Base-by-base conservation (phyloP, 2,113 vertebrate species). In the Solenodon paradoxus region DNA sequence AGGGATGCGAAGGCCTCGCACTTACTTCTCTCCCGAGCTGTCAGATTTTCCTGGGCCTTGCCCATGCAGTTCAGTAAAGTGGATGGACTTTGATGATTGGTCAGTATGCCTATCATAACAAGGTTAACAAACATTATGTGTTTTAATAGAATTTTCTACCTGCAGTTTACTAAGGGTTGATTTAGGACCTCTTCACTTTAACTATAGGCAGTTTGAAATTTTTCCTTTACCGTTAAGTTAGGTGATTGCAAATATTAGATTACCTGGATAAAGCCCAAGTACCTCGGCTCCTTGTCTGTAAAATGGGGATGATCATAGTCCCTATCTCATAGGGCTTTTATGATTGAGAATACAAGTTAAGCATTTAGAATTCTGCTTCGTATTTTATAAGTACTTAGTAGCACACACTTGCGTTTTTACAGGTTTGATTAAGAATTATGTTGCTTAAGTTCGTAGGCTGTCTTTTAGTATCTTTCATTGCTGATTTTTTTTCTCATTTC, bases 171-270 rank as follows among this genome's bases (percentile, higher is more conserved):
- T 61, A 78, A 55, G 45, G 49, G 66, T 84, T 72, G 74, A 35
- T 49, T 92, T 11, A 4, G 74, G 38, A n/a, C 9, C 22, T 94
- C 7, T 57, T 30, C 16, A 63, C 94, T 96, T 94, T 90, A 82
- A 55, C 75, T 78, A 57, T 63, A 20, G 57, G 9, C 59, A 61
- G 42, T 88, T 69, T 92, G 83, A 69, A 79, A 68, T 81, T 75
- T 68, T 71, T 61, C 75, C 51, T 61, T 92, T 57, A 49, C 83
- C 40, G 0, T 64, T 40, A 4, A 4, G 57, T 57, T 11, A 79
- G 35, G 75, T 3, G 0, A 30, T 64, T 77, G 13, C 24, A 79
- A 64, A 28, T 86, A 57, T 26, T 68, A 55, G n/a, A 80, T 77
- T 40, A 77, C n/a, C n/a, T n/a, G 69, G 92, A 35, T 74, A 61